Conservation (phyloP, 2,888 invertebrate genomes). For the Mamestra brassicae region DNA sequence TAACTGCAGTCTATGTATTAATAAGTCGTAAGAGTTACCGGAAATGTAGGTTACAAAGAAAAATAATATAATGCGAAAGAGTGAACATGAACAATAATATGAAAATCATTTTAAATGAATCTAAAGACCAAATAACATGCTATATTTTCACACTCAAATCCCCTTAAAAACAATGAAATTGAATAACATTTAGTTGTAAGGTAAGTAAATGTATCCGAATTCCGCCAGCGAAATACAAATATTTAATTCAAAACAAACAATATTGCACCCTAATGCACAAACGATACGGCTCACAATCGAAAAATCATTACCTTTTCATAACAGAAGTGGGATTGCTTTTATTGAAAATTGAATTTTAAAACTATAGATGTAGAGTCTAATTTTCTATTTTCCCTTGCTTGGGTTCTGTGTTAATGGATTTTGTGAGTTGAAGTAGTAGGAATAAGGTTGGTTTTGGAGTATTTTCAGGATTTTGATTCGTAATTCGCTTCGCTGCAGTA, state of each 20-base stretch:
- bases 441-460: slow-evolving; percentile 49
- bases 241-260: slow-evolving; percentile 50
- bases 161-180: slow-evolving; percentile 49
- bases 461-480: slow-evolving; percentile 37
- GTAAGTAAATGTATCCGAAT: slow-evolving; percentile 50
- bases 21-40: background rate
- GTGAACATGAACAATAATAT: background rate
- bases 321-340: slow-evolving; percentile 57
- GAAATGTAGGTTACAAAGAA: background rate
- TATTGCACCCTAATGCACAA: slow-evolving; percentile 49
- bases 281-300: slow-evolving; percentile 59
- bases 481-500: slow-evolving; percentile 71
- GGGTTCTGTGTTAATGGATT: slow-evolving; percentile 20
- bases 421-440: accelerated
- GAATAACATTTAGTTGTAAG: slow-evolving; percentile 52
- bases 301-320: slow-evolving; percentile 65
- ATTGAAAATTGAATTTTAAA: slow-evolving; percentile 70
- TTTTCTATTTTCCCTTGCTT: slow-evolving; percentile 52
- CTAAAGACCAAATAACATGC: slow-evolving; percentile 5
- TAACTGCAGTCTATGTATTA: background rate
- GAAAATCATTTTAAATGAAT: background rate
- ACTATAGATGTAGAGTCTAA: slow-evolving; percentile 56
- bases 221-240: slow-evolving; percentile 40
- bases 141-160: slow-evolving; percentile 39
- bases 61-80: background rate